Evolutionary conservation across 2,113 vertebrate genomes (phyloP).

Genomic region (Clarias gariepinus): DNA sequence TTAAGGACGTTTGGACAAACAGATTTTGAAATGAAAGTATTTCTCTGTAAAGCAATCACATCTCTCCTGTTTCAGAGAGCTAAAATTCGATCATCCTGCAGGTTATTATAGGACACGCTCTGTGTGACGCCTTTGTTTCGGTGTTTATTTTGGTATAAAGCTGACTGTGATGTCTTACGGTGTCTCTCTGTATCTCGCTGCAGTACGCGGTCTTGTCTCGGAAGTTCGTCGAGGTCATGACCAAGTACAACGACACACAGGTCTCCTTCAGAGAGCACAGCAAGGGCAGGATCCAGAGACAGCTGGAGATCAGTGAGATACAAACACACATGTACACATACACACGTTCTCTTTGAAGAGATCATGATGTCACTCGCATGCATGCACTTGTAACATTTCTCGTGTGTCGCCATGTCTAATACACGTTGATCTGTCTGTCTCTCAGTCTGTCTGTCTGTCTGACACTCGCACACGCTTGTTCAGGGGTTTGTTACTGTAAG

Average conservation of each 20-base stretch:
- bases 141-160: neutral
- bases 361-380: neutral
- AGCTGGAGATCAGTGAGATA: slow-evolving; percentile 93
- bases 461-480: neutral
- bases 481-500: neutral
- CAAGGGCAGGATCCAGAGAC: slow-evolving; percentile 91
- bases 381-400: slow-evolving; percentile 4
- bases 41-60: neutral
- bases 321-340: neutral
- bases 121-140: neutral
- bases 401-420: neutral
- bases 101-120: neutral
- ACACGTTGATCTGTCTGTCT: neutral
- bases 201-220: slow-evolving; percentile 88
- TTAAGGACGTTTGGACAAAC: neutral
- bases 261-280: slow-evolving; percentile 90
- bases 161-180: neutral
- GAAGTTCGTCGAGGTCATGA: slow-evolving; percentile 97
- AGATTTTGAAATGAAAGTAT: neutral
- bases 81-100: neutral
- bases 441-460: neutral
- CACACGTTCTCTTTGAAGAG: neutral
- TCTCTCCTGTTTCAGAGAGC: neutral
- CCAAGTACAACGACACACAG: slow-evolving; percentile 89
- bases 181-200: slow-evolving; percentile 7